These are phyloP conservation scores for Sinotaia quadrata DNA, from an alignment of 2,888 invertebrate species.

Conservation along the genomic window DNA sequence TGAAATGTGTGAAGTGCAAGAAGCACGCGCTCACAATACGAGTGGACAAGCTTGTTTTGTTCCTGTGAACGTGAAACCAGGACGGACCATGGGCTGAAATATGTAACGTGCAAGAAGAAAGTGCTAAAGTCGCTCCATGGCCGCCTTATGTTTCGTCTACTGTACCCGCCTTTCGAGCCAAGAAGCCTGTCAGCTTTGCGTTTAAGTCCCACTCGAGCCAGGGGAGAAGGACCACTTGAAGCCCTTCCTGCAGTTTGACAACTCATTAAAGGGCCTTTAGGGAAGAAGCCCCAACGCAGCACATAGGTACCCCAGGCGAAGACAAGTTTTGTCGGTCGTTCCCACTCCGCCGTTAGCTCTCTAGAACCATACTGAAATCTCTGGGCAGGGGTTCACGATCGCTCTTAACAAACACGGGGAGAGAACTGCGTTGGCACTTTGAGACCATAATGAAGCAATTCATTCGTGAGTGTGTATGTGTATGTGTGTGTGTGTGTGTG, in stretches of 20 bases:
- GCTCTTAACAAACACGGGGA: too few relatives aligned
- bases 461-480: neutral
- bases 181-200: neutral
- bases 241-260: slow-evolving; percentile 14
- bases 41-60: too few relatives aligned
- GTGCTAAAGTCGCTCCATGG: too few relatives aligned
- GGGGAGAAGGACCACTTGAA: neutral
- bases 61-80: too few relatives aligned
- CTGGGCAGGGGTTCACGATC: too few relatives aligned
- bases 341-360: neutral
- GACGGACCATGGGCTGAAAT: too few relatives aligned
- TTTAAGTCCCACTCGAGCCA: neutral
- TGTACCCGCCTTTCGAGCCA: neutral
- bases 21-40: too few relatives aligned
- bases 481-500: neutral
- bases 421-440: too few relatives aligned
- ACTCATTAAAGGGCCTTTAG: neutral
- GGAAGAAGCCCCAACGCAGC: neutral
- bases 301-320: neutral
- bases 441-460: neutral
- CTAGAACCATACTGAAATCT: neutral
- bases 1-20: too few relatives aligned
- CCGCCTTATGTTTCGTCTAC: too few relatives aligned
- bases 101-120: too few relatives aligned
- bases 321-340: neutral